Evolutionary conservation across 2,888 invertebrate species (phyloP), one percentile per base, ranked within the genome.

Genomic region (Stegophylla sp.): DNA sequence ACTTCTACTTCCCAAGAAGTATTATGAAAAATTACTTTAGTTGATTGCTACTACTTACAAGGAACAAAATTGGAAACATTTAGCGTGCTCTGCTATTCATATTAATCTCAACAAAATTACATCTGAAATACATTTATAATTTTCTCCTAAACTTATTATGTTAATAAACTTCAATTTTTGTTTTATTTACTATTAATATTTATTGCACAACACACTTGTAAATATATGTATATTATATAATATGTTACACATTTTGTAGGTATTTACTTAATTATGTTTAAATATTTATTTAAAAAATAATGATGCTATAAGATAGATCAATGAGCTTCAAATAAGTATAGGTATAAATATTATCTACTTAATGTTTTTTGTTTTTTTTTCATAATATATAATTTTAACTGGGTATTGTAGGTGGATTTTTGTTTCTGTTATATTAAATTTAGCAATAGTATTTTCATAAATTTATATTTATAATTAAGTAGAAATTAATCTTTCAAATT

Each of bases 361-460:
- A 66, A n/a, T 63, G 59, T 71, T 71, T 61, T 51, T 63, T 34
- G 10, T 76, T 63, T 28, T 63, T 45, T 59, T 28, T 28, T 48
- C 45, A 43, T 66, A 45, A 45, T 45, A 23, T 56, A 26, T 76
- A 61, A 51, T 28, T 34, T 9, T n/a, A n/a, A n/a, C n/a, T 56
- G 59, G 61, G 79, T 69, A 69, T 69, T 67, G 3, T 59, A 61
- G 69, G 61, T 56, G 59, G 61, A 71, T 59, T 61, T 59, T 28
- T 69, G 71, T 61, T 79, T 48, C 61, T 77, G 28, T 26, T 51
- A 66, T 56, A 66, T 61, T 69, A 71, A 59, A 51, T 79, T 51
- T 79, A 79, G 71, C 34, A 56, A 43, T 75, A 75, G 26, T 64
- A 53, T 61, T 74, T 75, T 51, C 63, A 64, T 41, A 64, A 66